Base-by-base conservation (phyloP, 2,888 invertebrate species). In the Drosophila ezoana region DNA sequence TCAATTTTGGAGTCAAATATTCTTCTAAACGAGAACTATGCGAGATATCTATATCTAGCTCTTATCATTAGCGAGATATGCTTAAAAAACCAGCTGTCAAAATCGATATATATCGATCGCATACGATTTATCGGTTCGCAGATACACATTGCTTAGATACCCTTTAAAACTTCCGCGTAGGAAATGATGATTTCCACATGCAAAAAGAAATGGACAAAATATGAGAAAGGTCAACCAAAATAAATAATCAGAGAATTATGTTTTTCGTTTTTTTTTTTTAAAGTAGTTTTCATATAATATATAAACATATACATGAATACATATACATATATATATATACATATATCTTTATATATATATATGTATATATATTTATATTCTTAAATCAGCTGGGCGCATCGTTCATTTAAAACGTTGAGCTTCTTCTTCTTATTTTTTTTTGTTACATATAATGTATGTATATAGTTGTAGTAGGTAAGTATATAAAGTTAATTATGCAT, bases 401-500 rank as follows among this genome's bases (percentile, higher is more conserved):
- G 43, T 59, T 70, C 43, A 23, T 33, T 35, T 3, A 13, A 35
- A 35, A 35, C 35, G 35, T 35, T n/a, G 20, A 28, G 28, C 28
- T 28, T 8, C 2, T 23, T 23, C 0, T 8, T 28, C 54, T 40
- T 33, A 16, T 49, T 23, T 5, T 38, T 33, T 23, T 49, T 41
- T 35, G 33, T 48, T 44, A 65, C 58, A 57, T 67, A 60, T 58
- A 35, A 77, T 53, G 61, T 52, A 51, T 51, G 48, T 63, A 53
- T 53, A 59, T 68, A 54, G 43, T 47, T 60, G 28, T 56, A 64
- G 54, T 43, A 70, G 53, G 41, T 53, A 59, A 28, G 4, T 57
- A 69, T 52, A 61, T 49, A 56, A 43, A 61, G 58, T 43, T 58
- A 63, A 62, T 61, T 63, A 61, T 63, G 33, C 66, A 57, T 49